phyloP scores from a whole-genome alignment of 2,797 vertebrate species.

The Amphiprion clarkii region DNA sequence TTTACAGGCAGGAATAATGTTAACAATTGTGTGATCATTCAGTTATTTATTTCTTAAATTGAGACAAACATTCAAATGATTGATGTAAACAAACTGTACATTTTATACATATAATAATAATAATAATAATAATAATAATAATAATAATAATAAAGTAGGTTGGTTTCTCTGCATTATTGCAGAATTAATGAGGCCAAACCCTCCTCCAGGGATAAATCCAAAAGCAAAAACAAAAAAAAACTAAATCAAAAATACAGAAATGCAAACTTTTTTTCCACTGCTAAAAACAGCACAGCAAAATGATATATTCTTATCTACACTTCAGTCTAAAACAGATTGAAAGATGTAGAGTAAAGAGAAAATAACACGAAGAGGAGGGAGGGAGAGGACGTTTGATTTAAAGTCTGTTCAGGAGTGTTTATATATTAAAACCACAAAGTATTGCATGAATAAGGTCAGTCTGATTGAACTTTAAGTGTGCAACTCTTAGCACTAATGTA shows the following conservation, averaged over 20 bases:
- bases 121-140: conserved; percentile 58
- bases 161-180: conserved; percentile 58
- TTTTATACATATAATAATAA: conserved; percentile 85
- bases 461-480: conserved; percentile 1
- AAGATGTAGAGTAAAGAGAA: conserved; percentile 51
- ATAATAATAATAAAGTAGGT: conserved; percentile 64
- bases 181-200: conserved; percentile 52
- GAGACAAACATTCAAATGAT: conserved; percentile 82
- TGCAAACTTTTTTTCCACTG: conserved; percentile 67
- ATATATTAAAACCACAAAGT: conserved; percentile 18
- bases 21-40: conserved; percentile 52
- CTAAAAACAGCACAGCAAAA: conserved; percentile 81
- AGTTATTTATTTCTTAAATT: conserved; percentile 84
- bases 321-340: conserved; percentile 71
- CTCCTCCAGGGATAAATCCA: conserved; percentile 56
- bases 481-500: conserved; percentile 19
- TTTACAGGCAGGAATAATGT: too few species aligned
- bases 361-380: conserved; percentile 11
- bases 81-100: conserved; percentile 91
- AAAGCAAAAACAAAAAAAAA: conserved; percentile 46
- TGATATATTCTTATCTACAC: conserved; percentile 81
- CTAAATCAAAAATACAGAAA: conserved; percentile 64
- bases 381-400: conserved; percentile 2
- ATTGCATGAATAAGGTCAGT: not conserved
- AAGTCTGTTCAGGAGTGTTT: conserved; percentile 22